Evolutionary conservation across 2,797 vertebrate genomes (phyloP), one percentile per base, ranked within the genome.

Genomic region (Eleutherodactylus coqui): DNA sequence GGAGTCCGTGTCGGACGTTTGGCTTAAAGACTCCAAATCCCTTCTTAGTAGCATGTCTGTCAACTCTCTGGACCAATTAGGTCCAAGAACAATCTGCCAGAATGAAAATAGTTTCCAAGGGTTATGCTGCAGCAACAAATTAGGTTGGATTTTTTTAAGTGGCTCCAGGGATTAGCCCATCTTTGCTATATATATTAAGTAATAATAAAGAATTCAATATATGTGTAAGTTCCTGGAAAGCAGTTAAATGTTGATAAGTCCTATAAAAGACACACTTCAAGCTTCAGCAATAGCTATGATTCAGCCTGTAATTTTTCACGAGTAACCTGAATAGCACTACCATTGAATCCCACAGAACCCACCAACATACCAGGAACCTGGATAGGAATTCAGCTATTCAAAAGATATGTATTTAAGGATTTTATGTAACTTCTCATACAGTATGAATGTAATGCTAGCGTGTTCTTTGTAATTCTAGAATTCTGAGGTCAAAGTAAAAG

Each of bases 301-400:
- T 49, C 45, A 51, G 45, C 17, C 27, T 75, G 45, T 32, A 53
- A 19, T 3, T 81, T 67, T 34, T 49, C 43, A 51, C 11, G 34
- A 70, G 47, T 53, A 36, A 72, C 34, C 29, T 36, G 36, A 72
- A 62, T 41, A 75, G 53, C 21, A 75, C 72, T 83, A 83, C 70
- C 82, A 75, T 75, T 75, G 62, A 43, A 34, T 75, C 70, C 82
- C 38, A 83, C 69, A 83, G 82, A 83, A 83, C 82, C 82, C 51
- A 83, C n/a, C 70, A 60, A 45, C 19, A 84, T 16, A 10, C 47
- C 38, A 38, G 64, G 34, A 41, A 5, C 36, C 51, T 21, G 51
- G 49, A 58, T 72, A 72, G 34, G 49, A 32, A 58, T 83, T 58
- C 69, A 41, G 38, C 21, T 51, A 21, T 53, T 51, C 27, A 70